Evolutionary conservation across 2,797 vertebrate genomes (phyloP).

Genomic region (Malacoraja senta): DNA sequence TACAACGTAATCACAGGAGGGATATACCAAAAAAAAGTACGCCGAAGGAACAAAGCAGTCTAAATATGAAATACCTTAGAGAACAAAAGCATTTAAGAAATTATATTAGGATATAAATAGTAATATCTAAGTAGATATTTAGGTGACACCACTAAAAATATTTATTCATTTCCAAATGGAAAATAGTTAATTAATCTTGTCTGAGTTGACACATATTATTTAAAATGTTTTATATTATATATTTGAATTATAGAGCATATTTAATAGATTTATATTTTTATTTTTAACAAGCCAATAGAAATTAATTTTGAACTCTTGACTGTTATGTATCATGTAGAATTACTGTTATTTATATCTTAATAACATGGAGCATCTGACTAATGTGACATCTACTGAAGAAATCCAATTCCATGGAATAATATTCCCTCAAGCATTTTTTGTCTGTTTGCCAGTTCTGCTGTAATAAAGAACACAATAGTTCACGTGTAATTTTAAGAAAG

Average conservation of each 20-base stretch:
- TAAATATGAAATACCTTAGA: background rate
- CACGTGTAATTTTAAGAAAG: conserved; percentile 61
- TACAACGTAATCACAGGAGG: background rate
- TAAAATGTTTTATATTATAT: conserved; percentile 1
- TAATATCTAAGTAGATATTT: background rate
- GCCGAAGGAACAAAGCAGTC: background rate
- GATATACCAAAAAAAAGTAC: background rate
- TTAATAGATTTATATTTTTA: conserved; percentile 13
- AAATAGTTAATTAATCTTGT: background rate
- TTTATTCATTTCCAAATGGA: conserved; percentile 6
- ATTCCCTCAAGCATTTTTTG: conserved; percentile 60
- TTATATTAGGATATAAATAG: background rate
- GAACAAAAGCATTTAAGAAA: background rate
- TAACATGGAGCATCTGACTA: conserved; percentile 1
- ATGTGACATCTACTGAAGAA: conserved; percentile 13
- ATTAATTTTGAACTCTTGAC: background rate
- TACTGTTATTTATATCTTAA: conserved; percentile 31
- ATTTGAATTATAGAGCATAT: background rate
- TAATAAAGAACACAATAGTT: conserved; percentile 69
- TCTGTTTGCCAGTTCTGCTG: conserved; percentile 57
- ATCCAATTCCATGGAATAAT: background rate
- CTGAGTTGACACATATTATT: background rate
- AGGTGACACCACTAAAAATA: background rate
- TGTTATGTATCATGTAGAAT: conserved; percentile 19
- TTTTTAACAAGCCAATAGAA: conserved; percentile 17